Evolutionary conservation across 2,797 vertebrate species (phyloP).

Genomic region (Enteromius anoplus): DNA sequence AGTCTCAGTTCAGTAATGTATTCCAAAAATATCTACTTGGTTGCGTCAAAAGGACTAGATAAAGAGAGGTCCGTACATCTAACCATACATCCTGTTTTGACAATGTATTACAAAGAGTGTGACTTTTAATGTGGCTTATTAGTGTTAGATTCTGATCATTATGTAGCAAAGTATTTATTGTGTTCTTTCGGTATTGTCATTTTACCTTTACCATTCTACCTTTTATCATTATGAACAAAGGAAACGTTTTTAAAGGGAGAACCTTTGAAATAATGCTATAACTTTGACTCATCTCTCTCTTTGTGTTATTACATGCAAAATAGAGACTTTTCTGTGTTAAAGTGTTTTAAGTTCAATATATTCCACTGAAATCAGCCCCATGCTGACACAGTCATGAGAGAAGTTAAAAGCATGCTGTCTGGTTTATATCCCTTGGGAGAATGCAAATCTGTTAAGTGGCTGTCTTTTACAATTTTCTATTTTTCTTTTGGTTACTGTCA

Average conservation of each 20-base stretch:
- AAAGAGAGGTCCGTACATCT: background rate
- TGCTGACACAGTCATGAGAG: conserved; percentile 21
- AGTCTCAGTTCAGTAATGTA: background rate
- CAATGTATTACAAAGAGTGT: background rate
- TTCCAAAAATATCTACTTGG: conserved; percentile 19
- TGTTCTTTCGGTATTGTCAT: background rate
- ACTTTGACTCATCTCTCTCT: conserved; percentile 18
- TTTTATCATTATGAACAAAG: background rate
- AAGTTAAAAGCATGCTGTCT: conserved; percentile 19
- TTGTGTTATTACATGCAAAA: conserved; percentile 17
- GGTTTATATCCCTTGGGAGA: background rate
- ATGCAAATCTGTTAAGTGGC: background rate
- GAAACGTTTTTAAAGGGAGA: background rate
- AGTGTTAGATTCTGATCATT: background rate
- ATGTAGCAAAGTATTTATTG: background rate
- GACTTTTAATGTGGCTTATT: conserved; percentile 7
- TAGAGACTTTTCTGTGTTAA: background rate
- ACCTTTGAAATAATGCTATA: conserved; percentile 20
- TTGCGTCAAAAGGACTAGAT: background rate
- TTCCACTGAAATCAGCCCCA: conserved; percentile 31
- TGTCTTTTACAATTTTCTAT: background rate
- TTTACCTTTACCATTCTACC: background rate
- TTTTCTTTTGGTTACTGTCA: conserved; percentile 3
- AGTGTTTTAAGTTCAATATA: conserved; percentile 29
- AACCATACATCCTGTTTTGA: background rate